Conservation (phyloP, 2,888 invertebrate genomes). For the Trissolcus japonicus region DNA sequence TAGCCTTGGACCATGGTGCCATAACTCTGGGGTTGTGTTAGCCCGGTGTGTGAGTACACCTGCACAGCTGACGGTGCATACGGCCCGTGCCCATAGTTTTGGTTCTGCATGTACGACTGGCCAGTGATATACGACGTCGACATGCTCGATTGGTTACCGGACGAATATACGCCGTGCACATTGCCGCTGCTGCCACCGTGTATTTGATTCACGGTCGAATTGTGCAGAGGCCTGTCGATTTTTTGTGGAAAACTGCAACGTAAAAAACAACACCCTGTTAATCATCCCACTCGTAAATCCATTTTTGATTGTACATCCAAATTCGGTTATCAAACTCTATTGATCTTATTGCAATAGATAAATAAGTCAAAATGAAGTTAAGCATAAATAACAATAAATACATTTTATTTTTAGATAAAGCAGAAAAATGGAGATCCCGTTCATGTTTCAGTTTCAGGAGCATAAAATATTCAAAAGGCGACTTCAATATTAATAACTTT, state of each 20-base stretch:
- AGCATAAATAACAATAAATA: no score
- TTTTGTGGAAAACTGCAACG: conserved; percentile 73
- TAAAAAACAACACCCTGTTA: conserved; percentile 13
- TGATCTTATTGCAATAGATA: no score
- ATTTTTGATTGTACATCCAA: no score
- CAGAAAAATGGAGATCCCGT: neutral
- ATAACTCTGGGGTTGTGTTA: conserved; percentile 72
- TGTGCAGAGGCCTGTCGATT: conserved; percentile 72
- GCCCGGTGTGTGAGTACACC: conserved; percentile 68
- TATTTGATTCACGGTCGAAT: conserved; percentile 67
- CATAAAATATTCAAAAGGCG: neutral
- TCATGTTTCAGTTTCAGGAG: no score
- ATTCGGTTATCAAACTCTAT: no score
- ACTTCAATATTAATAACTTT: neutral
- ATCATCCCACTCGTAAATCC: neutral
- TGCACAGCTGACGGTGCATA: conserved; percentile 67
- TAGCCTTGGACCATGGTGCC: conserved; percentile 73
- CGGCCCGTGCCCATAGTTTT: conserved; percentile 70
- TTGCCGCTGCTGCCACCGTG: conserved; percentile 66
- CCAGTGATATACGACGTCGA: conserved; percentile 74
- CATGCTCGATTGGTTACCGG: conserved; percentile 70
- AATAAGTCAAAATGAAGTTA: no score
- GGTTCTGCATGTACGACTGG: conserved; percentile 73
- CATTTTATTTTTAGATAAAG: no score
- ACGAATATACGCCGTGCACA: conserved; percentile 70